Evolutionary conservation across 1,140 invertebrate genomes (phyloP).

Genomic region (Steinernema feltiae): DNA sequence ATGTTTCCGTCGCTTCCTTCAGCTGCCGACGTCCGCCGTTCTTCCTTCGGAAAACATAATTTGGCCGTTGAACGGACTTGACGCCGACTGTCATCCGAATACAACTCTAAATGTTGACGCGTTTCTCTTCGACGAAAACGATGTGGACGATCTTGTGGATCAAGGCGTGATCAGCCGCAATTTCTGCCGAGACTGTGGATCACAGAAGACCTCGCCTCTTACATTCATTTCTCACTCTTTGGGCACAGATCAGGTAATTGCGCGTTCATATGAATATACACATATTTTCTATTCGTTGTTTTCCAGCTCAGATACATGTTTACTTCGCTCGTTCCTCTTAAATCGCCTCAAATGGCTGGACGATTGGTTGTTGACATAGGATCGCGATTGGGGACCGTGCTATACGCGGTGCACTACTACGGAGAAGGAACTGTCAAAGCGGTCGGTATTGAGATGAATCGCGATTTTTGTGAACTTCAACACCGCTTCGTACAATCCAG

Average conservation of each 20-base stretch:
- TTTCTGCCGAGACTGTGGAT: slow-evolving; percentile 3
- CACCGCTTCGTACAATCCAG: neutral
- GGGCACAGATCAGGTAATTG: neutral
- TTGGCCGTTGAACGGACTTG: neutral
- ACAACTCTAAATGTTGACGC: neutral
- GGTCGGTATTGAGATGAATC: neutral
- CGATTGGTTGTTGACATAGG: neutral
- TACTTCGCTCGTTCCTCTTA: neutral
- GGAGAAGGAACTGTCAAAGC: neutral
- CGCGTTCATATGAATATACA: neutral
- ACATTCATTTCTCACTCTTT: slow-evolving; percentile 6
- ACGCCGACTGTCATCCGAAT: neutral
- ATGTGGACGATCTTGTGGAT: neutral
- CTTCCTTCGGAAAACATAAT: neutral
- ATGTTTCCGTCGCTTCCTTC: neutral
- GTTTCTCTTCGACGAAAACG: neutral
- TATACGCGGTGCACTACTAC: neutral
- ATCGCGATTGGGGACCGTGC: neutral
- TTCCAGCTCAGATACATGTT: neutral
- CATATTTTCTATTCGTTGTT: neutral
- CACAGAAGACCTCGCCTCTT: neutral
- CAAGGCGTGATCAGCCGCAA: neutral
- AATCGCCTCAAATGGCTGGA: neutral
- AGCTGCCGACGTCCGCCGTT: neutral
- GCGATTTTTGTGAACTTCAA: neutral